Conservation (phyloP, 2,888 invertebrate species). For the Leucophenga montana region DNA sequence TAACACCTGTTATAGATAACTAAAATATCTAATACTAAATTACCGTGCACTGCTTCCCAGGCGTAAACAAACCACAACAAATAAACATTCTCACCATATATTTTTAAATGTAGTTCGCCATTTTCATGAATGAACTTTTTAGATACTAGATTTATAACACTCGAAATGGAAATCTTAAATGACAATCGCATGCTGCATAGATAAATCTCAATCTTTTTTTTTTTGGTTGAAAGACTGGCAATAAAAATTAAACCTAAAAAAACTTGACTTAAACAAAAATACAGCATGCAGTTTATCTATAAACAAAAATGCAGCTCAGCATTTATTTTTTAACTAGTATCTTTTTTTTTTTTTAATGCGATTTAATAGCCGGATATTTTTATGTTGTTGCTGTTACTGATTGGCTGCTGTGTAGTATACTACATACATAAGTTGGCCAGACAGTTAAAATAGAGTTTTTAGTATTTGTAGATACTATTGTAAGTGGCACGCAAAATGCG, state of each 20-base stretch:
- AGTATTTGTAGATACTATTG: no score
- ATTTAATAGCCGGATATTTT: slow-evolving; percentile 5
- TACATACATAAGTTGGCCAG: no score
- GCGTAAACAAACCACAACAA: not conserved
- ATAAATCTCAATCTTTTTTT: slow-evolving; percentile 22
- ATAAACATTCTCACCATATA: slow-evolving; percentile 45
- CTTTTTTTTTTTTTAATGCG: not conserved
- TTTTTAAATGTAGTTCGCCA: slow-evolving; percentile 26
- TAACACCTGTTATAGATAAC: not conserved
- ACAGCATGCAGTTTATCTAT: not conserved
- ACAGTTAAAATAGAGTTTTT: no score
- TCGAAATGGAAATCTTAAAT: slow-evolving; percentile 57
- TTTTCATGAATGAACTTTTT: slow-evolving; percentile 51
- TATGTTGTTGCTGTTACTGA: not conserved
- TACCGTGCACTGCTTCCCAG: slow-evolving; percentile 44
- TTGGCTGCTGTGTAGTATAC: no score
- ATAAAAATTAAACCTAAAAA: not conserved
- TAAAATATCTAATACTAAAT: not conserved
- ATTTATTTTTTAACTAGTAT: not conserved
- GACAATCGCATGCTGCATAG: slow-evolving; percentile 48
- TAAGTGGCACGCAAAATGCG: no score
- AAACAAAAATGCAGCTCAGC: not conserved
- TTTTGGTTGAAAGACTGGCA: not conserved
- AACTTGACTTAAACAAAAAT: no score
- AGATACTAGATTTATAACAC: slow-evolving; percentile 52